Evolutionary conservation across 2,888 invertebrate species (phyloP).

Genomic region (Drosophila affinis): DNA sequence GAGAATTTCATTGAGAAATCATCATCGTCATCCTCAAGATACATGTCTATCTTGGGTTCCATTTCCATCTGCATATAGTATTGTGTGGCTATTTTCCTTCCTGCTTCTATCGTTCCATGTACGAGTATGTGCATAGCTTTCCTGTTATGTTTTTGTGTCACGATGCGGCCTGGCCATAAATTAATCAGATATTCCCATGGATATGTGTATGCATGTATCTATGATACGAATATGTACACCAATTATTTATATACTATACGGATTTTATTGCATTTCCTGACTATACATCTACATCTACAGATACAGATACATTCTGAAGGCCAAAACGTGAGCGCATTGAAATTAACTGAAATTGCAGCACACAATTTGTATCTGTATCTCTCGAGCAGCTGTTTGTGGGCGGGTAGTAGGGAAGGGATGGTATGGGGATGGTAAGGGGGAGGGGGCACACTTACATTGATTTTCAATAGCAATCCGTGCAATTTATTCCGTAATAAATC

Average conservation of each 20-base stretch:
- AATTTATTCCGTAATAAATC: constrained; percentile 47
- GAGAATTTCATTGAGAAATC: neutral
- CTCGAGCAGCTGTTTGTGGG: constrained; percentile 7
- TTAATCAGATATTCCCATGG: constrained; percentile 49
- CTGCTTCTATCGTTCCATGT: constrained; percentile 11
- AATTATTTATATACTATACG: constrained; percentile 36
- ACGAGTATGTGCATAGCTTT: neutral
- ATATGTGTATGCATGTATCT: constrained; percentile 25
- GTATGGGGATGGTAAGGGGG: neutral
- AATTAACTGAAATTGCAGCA: constrained; percentile 32
- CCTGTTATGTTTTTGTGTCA: constrained; percentile 48
- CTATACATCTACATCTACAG: constrained; percentile 1
- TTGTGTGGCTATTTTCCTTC: constrained; percentile 24
- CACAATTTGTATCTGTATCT: constrained; percentile 13
- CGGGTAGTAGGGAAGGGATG: neutral
- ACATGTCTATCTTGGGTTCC: neutral
- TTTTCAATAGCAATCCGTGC: constrained; percentile 82
- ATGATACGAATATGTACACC: constrained; percentile 16
- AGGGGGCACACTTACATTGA: constrained; percentile 75
- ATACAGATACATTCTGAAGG: constrained; percentile 49
- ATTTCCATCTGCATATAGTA: neutral
- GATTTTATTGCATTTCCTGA: constrained; percentile 60
- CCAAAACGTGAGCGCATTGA: constrained; percentile 18
- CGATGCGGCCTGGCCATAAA: constrained; percentile 55
- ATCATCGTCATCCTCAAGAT: neutral